A percentile compares a stretch with the other conserved stretches of the same genome.
These are phyloP conservation scores for Gephyroberyx darwinii DNA, from an alignment of 2,797 vertebrate species.

Conservation along the genomic window DNA sequence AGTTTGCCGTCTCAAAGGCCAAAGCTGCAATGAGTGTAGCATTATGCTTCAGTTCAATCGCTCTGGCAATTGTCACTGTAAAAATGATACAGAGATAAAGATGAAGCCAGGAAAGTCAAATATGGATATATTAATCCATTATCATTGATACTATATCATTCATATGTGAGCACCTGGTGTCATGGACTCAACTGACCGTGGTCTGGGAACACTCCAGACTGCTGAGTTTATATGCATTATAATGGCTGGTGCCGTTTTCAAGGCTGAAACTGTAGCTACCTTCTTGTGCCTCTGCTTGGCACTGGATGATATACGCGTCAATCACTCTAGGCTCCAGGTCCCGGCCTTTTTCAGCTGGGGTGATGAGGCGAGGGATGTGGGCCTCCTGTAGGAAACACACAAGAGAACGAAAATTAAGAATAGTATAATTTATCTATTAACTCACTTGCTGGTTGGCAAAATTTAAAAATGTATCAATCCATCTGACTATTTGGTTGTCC, in stretches of 20 bases:
- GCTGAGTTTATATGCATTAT: neutral
- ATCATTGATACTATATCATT: no score
- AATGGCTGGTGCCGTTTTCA: neutral
- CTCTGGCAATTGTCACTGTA: constrained; percentile 96
- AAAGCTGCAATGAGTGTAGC: constrained; percentile 93
- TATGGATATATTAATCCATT: neutral
- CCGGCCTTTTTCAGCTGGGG: constrained; percentile 92
- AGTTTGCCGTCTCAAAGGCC: constrained; percentile 95
- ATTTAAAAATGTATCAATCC: neutral
- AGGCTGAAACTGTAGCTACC: constrained; percentile 76
- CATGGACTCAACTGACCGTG: no score
- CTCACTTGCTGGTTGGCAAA: neutral
- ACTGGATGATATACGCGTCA: constrained; percentile 92
- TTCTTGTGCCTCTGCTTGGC: constrained; percentile 98
- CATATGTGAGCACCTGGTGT: no score
- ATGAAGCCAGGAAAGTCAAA: neutral
- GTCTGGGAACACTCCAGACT: no score
- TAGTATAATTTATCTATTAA: neutral
- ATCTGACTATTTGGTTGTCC: no score
- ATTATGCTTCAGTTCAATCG: constrained; percentile 96
- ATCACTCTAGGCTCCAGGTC: constrained; percentile 92
- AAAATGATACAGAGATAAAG: constrained; percentile 16
- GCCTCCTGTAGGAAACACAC: constrained; percentile 81
- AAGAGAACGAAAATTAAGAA: neutral
- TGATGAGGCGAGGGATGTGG: constrained; percentile 92